phyloP scores from a whole-genome alignment of 1,140 invertebrate genomes.

The Drosophila novamexicana region DNA sequence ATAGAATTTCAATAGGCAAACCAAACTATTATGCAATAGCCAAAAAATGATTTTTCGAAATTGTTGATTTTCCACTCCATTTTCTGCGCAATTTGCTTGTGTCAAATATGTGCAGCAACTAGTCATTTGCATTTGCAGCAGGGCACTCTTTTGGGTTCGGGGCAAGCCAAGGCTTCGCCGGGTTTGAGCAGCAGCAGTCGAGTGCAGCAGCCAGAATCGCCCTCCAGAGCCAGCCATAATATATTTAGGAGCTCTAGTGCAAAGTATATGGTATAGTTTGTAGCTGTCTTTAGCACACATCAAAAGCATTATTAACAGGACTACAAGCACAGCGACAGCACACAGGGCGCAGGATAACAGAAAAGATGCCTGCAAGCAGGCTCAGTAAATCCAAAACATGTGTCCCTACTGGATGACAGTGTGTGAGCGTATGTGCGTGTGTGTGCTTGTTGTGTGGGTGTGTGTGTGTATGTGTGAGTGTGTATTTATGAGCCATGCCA shows the following conservation, averaged over 20 bases:
- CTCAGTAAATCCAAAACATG: slow-evolving; percentile 73
- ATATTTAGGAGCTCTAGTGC: slow-evolving; percentile 43
- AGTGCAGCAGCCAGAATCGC: slow-evolving; percentile 15
- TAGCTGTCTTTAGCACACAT: slow-evolving; percentile 78
- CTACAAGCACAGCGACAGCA: slow-evolving; percentile 62
- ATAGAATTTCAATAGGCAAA: background rate
- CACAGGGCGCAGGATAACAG: slow-evolving; percentile 36
- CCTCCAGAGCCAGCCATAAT: background rate
- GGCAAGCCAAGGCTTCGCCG: slow-evolving; percentile 17
- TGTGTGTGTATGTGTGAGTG: slow-evolving; percentile 17
- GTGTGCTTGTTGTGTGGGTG: slow-evolving; percentile 3
- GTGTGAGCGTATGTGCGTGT: background rate
- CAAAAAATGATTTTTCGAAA: slow-evolving; percentile 14
- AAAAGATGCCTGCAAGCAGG: slow-evolving; percentile 74
- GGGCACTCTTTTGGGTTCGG: background rate
- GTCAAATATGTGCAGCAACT: slow-evolving; percentile 30
- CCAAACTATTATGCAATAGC: slow-evolving; percentile 1
- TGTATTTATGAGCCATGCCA: slow-evolving; percentile 66
- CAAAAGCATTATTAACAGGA: slow-evolving; percentile 80
- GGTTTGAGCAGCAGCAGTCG: slow-evolving; percentile 10
- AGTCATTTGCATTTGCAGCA: slow-evolving; percentile 41
- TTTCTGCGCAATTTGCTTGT: slow-evolving; percentile 36
- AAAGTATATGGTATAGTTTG: slow-evolving; percentile 57
- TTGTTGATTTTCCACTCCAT: slow-evolving; percentile 36
- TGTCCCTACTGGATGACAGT: slow-evolving; percentile 53